Evolutionary conservation across 2,113 vertebrate species (phyloP).

Genomic region (Saccopteryx bilineata): DNA sequence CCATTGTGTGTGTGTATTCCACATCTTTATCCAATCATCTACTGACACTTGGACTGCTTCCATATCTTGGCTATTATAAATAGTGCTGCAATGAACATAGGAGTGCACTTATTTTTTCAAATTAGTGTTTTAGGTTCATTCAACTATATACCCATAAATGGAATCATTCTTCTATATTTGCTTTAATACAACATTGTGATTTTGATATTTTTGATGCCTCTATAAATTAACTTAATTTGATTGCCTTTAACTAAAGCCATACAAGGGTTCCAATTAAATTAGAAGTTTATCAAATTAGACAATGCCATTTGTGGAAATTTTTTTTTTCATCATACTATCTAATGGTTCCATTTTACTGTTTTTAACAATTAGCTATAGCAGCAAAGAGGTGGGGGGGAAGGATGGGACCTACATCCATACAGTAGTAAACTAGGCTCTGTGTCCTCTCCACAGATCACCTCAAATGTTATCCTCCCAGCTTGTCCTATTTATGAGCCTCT

Average conservation of each 20-base stretch:
- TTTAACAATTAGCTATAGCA: neutral
- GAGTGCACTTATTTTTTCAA: too few species aligned
- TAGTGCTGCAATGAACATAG: too few species aligned
- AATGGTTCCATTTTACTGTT: conserved; percentile 28
- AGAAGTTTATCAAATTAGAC: conserved; percentile 41
- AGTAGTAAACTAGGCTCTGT: neutral
- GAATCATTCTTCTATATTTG: neutral
- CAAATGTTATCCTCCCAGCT: neutral
- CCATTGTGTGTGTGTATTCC: too few species aligned
- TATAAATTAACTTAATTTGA: neutral
- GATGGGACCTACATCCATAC: neutral
- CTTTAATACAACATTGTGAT: neutral
- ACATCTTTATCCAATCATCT: too few species aligned
- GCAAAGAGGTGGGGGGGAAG: neutral
- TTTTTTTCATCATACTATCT: neutral
- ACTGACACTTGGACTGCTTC: too few species aligned
- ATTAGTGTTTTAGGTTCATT: too few species aligned
- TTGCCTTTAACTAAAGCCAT: conserved; percentile 29
- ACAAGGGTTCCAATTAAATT: conserved; percentile 19
- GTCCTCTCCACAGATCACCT: neutral
- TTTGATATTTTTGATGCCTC: neutral
- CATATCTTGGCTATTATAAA: too few species aligned
- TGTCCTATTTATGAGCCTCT: neutral
- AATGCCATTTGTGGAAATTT: neutral
- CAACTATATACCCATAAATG: too few species aligned